Base-by-base conservation (phyloP, 1,140 invertebrate genomes). In the Glossosoma conforme region DNA sequence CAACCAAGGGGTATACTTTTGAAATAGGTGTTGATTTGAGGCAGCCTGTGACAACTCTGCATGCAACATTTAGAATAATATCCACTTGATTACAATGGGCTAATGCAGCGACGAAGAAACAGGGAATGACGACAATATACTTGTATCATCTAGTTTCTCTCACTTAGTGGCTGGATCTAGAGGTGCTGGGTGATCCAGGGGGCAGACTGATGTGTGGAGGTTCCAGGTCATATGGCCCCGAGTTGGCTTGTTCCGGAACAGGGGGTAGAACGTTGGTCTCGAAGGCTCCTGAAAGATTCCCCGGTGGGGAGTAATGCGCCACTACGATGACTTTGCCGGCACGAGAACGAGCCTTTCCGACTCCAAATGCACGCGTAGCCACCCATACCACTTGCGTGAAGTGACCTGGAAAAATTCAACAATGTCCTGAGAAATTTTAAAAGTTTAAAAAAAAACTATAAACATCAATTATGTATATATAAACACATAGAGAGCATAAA, bases 341-440 rank as follows among this genome's bases (percentile, higher is more conserved):
- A 4, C 83, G 70, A 17, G 81, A 85, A 35, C 83, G 77, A 0
- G 89, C 88, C 65, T 87, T 87, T 11, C 89, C 90, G 2, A 93
- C 80, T 1, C 92, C 92, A 61, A 93, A 82, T 60, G 85, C 78
- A 33, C 79, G 78, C 5, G 85, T 87, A 4, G 73, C 80, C 20
- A 82, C 81, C 92, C 92, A 96, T 11, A 95, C 85, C 63, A 96
- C 75, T 72, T 95, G 91, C 0, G 91, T 92, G 68, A 94, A 95
- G 64, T 94, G 88, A 60, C 89, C 89, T 89, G 65, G 35, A 63
- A 62, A 52, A 33, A n/a, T n/a, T n/a, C n/a, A n/a, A n/a, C n/a
- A n/a, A n/a, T n/a, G n/a, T n/a, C n/a, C n/a, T n/a, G n/a, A n/a
- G n/a, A n/a, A n/a, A n/a, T n/a, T n/a, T n/a, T n/a, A n/a, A n/a